Base-by-base conservation (phyloP, 2,888 invertebrate genomes). In the Gibbula magus region DNA sequence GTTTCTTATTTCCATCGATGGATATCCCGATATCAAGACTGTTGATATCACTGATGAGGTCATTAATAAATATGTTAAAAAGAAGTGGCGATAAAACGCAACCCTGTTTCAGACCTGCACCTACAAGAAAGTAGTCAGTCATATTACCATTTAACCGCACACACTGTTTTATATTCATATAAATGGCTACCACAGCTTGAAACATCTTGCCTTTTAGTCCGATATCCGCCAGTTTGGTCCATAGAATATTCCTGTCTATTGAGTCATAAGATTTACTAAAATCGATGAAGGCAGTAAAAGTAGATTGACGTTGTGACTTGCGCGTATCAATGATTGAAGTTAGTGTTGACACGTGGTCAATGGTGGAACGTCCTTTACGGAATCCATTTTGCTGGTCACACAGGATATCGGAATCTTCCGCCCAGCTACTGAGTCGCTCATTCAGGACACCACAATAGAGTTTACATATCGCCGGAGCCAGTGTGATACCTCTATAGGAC, bases 331-430 rank as follows among this genome's bases (percentile, higher is more conserved):
- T 52, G 10, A 75, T 75, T 8, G 20, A n/a, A 0, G 74, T 75
- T 7, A 75, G 5, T 10, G 74, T 16, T 0, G 18, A n/a, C 2
- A 45, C 51, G 16, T 51, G 74, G 20, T 52, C 51, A 22, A 22
- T 75, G 2, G 74, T 75, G 8, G 51, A 22, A 0, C 74, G 51
- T 25, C 52, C 52, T 2, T 32, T 39, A 7, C 51, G 45, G 16
- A 75, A 75, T 18, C 74, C n/a, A 75, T 75, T 75, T 32, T 75
- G 74, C 25, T 45, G 5, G 51, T 75, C 51, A 51, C 29, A 18
- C 7, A 75, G 22, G 22, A 52, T 22, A 0, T 75, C 29, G 51
- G 20, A 45, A 20, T 20, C 8, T 18, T 75, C 53, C 16, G 25
- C 32, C 66, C 66, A 67, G 7, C 16, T 29, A 2, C 13, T 18